phyloP scores from a whole-genome alignment of 2,888 invertebrate species.

The Patella caerulea region DNA sequence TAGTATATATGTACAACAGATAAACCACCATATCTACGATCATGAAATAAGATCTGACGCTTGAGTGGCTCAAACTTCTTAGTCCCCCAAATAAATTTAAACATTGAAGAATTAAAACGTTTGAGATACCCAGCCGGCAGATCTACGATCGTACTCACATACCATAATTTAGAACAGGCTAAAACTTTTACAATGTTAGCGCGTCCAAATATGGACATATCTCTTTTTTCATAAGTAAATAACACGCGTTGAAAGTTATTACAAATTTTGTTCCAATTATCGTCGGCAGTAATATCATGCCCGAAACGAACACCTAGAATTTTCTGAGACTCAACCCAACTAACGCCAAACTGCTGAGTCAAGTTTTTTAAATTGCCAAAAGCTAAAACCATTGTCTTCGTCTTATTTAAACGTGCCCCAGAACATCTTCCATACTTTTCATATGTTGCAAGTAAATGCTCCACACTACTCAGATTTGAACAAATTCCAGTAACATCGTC shows the following conservation, averaged over 20 bases:
- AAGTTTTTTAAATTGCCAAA: neutral
- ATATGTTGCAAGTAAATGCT: neutral
- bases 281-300: neutral
- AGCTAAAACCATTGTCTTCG: neutral
- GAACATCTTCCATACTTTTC: conserved; percentile 8
- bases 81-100: neutral
- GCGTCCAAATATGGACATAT: neutral
- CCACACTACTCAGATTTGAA: neutral
- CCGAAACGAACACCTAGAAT: neutral
- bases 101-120: neutral
- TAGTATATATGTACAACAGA: neutral
- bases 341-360: neutral
- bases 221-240: neutral
- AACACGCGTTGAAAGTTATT: neutral
- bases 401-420: conserved; percentile 19
- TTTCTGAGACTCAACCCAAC: neutral
- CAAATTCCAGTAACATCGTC: conserved; percentile 6
- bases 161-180: neutral
- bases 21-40: neutral
- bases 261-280: neutral
- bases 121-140: neutral
- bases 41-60: neutral
- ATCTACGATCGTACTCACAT: neutral
- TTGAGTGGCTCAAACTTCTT: neutral
- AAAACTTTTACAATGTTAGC: neutral